A percentile compares a stretch with the other conserved stretches of the same genome.
Conservation (phyloP, 2,888 invertebrate species). For the Tipula helvola region DNA sequence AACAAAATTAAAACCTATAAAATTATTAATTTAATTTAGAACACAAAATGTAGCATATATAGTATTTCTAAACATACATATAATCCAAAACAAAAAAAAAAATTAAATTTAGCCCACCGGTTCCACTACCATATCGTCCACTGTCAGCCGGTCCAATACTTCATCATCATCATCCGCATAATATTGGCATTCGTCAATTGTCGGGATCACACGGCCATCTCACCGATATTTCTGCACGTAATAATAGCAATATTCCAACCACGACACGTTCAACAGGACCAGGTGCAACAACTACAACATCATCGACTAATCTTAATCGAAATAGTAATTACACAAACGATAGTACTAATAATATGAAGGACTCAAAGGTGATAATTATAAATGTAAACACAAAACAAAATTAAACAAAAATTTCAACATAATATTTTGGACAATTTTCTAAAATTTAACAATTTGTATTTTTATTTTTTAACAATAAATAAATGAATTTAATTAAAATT, state of each 20-base stretch:
- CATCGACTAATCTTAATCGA: not conserved
- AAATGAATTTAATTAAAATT: not conserved
- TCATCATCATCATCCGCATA: slow-evolving; percentile 31
- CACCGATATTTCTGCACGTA: slow-evolving; percentile 19
- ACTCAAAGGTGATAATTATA: slow-evolving; percentile 5
- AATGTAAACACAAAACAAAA: not conserved
- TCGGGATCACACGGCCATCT: slow-evolving; percentile 27
- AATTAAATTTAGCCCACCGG: slow-evolving; percentile 28
- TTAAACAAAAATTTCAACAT: not conserved
- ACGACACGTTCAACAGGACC: not conserved
- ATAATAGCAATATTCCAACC: not conserved
- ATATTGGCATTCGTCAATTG: slow-evolving; percentile 33
- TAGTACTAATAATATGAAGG: not conserved
- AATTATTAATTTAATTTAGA: not conserved
- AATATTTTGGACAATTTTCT: not conserved
- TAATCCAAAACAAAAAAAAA: slow-evolving; percentile 18
- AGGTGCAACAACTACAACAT: not conserved
- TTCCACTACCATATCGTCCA: slow-evolving; percentile 35
- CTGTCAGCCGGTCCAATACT: slow-evolving; percentile 36
- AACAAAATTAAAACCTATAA: not conserved
- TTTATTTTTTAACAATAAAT: not conserved
- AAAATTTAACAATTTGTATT: not conserved
- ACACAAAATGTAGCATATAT: not conserved
- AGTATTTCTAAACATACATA: not conserved
- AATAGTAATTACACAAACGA: not conserved